These are phyloP conservation scores for Micoletzkya japonica DNA, from an alignment of 2,888 invertebrate species.

Conservation along the genomic window DNA sequence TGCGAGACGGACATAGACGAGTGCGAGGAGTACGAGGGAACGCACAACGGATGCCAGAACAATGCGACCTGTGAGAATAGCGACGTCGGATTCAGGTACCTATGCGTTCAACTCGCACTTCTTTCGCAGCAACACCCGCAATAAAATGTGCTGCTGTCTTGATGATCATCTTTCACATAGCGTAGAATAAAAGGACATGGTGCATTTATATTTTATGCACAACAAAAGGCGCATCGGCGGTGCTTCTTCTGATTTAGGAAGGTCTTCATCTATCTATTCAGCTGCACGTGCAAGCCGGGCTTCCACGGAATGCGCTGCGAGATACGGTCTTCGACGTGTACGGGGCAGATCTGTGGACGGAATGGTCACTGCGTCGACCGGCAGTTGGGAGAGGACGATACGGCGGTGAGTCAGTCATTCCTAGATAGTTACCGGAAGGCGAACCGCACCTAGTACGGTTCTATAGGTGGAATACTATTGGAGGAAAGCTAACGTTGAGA, in stretches of 20 bases:
- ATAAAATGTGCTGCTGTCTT: too few species aligned
- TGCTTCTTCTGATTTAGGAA: too few species aligned
- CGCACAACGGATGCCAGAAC: slow-evolving; percentile 54
- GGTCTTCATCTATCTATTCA: slow-evolving; percentile 70
- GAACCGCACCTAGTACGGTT: too few species aligned
- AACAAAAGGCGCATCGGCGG: too few species aligned
- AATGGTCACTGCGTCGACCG: slow-evolving; percentile 45
- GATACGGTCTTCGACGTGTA: slow-evolving; percentile 42
- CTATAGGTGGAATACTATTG: too few species aligned
- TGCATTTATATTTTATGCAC: slow-evolving; percentile 59
- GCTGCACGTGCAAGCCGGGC: slow-evolving; percentile 67
- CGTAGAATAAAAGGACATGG: too few species aligned
- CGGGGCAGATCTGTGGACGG: slow-evolving; percentile 42
- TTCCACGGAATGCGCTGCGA: slow-evolving; percentile 57
- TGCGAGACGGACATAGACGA: slow-evolving; percentile 59
- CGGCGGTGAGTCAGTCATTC: too few species aligned
- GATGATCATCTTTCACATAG: too few species aligned
- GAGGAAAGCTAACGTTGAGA: too few species aligned
- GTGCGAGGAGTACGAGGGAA: slow-evolving; percentile 50
- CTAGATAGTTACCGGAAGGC: too few species aligned
- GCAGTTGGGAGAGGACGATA: too few species aligned
- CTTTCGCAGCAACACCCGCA: too few species aligned
- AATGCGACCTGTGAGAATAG: slow-evolving; percentile 58
- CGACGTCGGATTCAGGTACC: slow-evolving; percentile 42
- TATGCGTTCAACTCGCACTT: neutral